phyloP scores from a whole-genome alignment of 2,113 vertebrate species.

The Psophia crepitans region DNA sequence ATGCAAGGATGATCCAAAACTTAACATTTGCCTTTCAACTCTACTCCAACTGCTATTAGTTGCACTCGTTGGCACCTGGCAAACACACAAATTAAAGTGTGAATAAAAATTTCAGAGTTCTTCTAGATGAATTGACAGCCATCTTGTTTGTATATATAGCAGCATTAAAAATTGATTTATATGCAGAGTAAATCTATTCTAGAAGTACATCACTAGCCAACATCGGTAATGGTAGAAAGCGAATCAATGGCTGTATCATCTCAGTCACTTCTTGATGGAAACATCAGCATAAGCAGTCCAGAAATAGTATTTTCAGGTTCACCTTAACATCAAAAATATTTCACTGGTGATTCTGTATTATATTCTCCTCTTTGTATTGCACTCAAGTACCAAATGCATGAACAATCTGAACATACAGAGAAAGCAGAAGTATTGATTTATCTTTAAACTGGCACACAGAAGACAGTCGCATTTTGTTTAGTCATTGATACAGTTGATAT shows the following conservation, averaged over 20 bases:
- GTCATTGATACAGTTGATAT: neutral
- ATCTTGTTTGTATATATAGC: neutral
- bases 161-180: constrained; percentile 5
- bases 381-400: neutral
- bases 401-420: neutral
- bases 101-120: neutral
- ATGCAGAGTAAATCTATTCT: neutral
- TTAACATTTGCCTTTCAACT: neutral
- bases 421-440: neutral
- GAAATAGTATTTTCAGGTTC: neutral
- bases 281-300: neutral
- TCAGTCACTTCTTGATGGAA: neutral
- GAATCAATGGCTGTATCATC: neutral
- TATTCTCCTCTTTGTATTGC: neutral
- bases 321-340: neutral
- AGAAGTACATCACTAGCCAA: neutral
- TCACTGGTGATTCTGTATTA: neutral
- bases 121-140: neutral
- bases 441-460: neutral
- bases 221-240: neutral
- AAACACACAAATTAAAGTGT: constrained; percentile 11
- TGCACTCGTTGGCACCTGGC: neutral
- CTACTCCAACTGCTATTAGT: neutral
- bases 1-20: neutral
- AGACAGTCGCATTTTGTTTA: neutral